phyloP scores from a whole-genome alignment of 2,797 vertebrate genomes.

The Girardinus metallicus region DNA sequence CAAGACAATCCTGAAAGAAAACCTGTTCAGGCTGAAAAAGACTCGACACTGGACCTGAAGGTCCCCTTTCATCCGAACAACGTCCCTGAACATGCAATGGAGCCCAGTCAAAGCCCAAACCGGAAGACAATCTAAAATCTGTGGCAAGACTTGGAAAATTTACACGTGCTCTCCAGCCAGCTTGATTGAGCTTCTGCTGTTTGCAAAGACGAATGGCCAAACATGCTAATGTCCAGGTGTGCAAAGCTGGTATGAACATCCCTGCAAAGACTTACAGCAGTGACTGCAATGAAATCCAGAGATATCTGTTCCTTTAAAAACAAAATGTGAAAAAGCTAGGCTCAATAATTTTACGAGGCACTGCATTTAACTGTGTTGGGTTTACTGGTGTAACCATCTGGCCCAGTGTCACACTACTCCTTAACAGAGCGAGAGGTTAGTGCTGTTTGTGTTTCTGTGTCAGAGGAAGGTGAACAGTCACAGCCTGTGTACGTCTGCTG shows the following conservation, averaged over 20 bases:
- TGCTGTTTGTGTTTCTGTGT: constrained; percentile 78
- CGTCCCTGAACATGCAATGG: neutral
- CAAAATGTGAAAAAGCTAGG: neutral
- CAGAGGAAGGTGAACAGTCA: constrained; percentile 64
- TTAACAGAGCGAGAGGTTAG: constrained; percentile 65
- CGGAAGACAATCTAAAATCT: neutral
- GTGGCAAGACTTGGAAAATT: neutral
- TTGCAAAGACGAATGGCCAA: neutral
- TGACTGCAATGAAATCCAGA: neutral
- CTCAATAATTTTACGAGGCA: neutral
- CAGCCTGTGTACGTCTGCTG: constrained; percentile 47
- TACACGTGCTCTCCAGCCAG: neutral
- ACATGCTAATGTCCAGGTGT: neutral
- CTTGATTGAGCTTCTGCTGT: neutral
- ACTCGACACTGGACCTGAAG: neutral
- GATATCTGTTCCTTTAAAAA: neutral
- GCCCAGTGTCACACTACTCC: constrained; percentile 33
- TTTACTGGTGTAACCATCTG: constrained; percentile 29
- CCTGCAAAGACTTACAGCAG: neutral
- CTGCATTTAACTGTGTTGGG: neutral
- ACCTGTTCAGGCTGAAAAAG: neutral
- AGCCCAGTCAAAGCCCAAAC: neutral
- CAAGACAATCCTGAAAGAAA: neutral
- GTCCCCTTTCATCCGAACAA: neutral
- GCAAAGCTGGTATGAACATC: neutral